Evolutionary conservation across 2,797 vertebrate genomes (phyloP).

Genomic region (Epinephelus malabaricus): DNA sequence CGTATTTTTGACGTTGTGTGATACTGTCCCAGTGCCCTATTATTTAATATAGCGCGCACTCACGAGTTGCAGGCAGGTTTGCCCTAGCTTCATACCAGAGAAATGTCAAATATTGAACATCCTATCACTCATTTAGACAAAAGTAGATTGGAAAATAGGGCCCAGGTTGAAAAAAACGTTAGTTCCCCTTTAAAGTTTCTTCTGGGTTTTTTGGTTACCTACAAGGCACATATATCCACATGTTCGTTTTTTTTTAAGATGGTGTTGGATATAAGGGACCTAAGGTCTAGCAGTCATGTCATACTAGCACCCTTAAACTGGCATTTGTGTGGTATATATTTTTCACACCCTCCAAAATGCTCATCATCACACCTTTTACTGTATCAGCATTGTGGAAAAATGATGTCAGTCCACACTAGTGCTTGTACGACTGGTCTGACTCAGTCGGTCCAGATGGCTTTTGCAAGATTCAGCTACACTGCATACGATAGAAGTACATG

Average conservation of each 20-base stretch:
- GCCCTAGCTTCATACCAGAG: no score
- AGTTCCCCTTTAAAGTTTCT: neutral
- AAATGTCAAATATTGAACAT: no score
- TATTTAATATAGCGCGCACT: no score
- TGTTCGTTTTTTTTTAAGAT: neutral
- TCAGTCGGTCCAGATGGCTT: constrained; percentile 53
- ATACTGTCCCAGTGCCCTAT: no score
- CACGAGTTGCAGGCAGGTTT: no score
- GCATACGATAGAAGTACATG: constrained; percentile 42
- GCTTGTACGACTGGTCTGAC: constrained; percentile 48
- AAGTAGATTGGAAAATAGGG: no score
- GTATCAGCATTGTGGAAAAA: constrained; percentile 59
- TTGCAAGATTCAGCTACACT: constrained; percentile 55
- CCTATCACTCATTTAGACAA: no score
- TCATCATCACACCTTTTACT: constrained; percentile 59
- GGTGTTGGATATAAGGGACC: neutral
- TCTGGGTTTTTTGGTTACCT: neutral
- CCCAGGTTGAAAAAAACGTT: no score
- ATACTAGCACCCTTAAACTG: constrained; percentile 35
- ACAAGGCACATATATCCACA: neutral
- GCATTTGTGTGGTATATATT: constrained; percentile 29
- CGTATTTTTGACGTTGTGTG: no score
- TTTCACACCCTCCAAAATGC: constrained; percentile 53
- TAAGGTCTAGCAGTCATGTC: constrained; percentile 28
- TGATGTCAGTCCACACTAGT: constrained; percentile 43